Conservation (phyloP, 2,888 invertebrate species). For the Leptinotarsa tumamoca region DNA sequence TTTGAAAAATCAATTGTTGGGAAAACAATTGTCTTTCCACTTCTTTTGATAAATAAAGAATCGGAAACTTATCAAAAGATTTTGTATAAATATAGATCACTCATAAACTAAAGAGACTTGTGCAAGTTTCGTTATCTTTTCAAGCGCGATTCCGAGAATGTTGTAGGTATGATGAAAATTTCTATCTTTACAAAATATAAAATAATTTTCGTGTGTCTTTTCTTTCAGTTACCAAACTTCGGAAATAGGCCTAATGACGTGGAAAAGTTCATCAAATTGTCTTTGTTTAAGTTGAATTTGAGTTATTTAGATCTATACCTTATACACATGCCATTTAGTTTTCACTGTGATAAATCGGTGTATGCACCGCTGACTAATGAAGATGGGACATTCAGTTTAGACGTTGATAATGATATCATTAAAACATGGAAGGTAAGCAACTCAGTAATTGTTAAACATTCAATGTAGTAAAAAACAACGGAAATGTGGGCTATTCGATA, state of each 20-base stretch:
- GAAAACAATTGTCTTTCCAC: too few relatives aligned
- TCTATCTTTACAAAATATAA: slow-evolving; percentile 24
- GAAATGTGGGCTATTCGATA: background rate
- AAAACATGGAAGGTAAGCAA: slow-evolving; percentile 76
- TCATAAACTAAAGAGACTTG: too few relatives aligned
- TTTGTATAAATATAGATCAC: too few relatives aligned
- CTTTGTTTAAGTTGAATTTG: slow-evolving; percentile 74
- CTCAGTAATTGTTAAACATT: slow-evolving; percentile 50
- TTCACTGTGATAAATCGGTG: slow-evolving; percentile 70
- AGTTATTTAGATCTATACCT: slow-evolving; percentile 83
- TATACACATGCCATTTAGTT: slow-evolving; percentile 81
- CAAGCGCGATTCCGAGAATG: background rate
- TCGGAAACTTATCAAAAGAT: too few relatives aligned
- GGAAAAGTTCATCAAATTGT: slow-evolving; percentile 74
- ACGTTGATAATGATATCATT: slow-evolving; percentile 74
- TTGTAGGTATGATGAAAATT: background rate
- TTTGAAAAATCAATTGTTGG: too few relatives aligned
- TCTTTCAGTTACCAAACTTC: slow-evolving; percentile 74
- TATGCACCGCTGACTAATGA: slow-evolving; percentile 71
- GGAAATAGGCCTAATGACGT: slow-evolving; percentile 78
- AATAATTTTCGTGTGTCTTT: background rate
- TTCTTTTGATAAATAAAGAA: too few relatives aligned
- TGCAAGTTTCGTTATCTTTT: too few relatives aligned
- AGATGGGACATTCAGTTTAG: slow-evolving; percentile 73
- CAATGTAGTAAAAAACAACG: background rate